These are phyloP conservation scores for Chitala chitala DNA, from an alignment of 2,113 vertebrate genomes.

Conservation along the genomic window DNA sequence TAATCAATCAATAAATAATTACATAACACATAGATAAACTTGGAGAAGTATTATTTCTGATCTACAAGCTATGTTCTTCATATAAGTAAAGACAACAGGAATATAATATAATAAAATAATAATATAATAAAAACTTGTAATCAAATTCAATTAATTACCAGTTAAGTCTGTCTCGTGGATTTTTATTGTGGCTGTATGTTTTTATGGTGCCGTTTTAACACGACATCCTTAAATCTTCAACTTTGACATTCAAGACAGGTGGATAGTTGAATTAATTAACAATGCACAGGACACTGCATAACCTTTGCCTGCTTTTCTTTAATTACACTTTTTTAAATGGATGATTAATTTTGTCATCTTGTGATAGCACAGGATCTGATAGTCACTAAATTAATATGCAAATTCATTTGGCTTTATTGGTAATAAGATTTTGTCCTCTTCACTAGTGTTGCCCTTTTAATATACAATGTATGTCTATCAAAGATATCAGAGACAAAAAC, in stretches of 20 bases:
- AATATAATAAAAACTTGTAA: neutral
- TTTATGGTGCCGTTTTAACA: slow-evolving; percentile 22
- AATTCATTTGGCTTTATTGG: slow-evolving; percentile 40
- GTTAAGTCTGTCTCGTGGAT: no score
- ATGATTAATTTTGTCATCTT: slow-evolving; percentile 49
- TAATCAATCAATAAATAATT: no score
- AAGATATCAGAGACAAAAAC: slow-evolving; percentile 1
- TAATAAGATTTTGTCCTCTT: slow-evolving; percentile 38
- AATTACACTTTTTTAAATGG: slow-evolving; percentile 37
- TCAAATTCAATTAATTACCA: neutral
- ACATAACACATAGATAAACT: no score
- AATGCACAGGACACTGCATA: slow-evolving; percentile 26
- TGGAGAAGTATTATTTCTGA: neutral
- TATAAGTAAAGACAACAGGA: neutral
- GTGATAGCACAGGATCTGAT: slow-evolving; percentile 49
- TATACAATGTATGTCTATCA: slow-evolving; percentile 31
- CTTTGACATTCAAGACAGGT: slow-evolving; percentile 14
- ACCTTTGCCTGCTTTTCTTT: slow-evolving; percentile 25
- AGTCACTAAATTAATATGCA: slow-evolving; percentile 52
- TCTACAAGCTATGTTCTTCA: neutral
- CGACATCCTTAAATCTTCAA: neutral
- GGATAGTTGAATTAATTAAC: slow-evolving; percentile 10
- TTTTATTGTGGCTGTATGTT: no score
- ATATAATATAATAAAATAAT: neutral
- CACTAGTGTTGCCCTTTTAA: slow-evolving; percentile 37